These are phyloP conservation scores for Volucella inflata DNA, from an alignment of 2,888 invertebrate genomes.

Conservation along the genomic window DNA sequence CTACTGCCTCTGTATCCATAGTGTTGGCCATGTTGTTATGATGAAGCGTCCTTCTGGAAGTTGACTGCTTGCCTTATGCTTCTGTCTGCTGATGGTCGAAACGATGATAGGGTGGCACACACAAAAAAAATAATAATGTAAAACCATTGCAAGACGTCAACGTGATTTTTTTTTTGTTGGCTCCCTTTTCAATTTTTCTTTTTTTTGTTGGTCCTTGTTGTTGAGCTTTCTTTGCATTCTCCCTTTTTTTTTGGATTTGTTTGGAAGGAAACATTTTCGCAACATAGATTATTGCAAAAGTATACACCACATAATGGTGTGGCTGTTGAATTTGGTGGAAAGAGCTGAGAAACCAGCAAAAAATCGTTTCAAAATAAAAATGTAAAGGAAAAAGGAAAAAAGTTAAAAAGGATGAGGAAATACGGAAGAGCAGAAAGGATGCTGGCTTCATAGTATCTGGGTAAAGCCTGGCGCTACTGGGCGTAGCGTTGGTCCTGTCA, in stretches of 20 bases:
- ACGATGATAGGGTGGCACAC: constrained; percentile 28
- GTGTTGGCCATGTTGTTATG: constrained; percentile 30
- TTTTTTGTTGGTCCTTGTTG: constrained; percentile 30
- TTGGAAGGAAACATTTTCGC: constrained; percentile 34
- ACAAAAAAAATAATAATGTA: constrained; percentile 39
- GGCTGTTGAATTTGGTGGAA: constrained; percentile 38
- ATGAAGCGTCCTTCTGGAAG: constrained; percentile 58
- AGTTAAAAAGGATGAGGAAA: constrained; percentile 9
- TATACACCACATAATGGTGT: constrained; percentile 59
- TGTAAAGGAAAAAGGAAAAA: neutral
- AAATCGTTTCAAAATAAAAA: neutral
- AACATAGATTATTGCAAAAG: constrained; percentile 68
- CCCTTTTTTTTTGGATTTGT: neutral
- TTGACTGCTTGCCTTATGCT: constrained; percentile 64
- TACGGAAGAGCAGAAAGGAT: constrained; percentile 13
- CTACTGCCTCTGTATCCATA: neutral
- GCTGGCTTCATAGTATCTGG: neutral
- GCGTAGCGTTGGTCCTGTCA: neutral
- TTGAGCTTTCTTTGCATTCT: neutral
- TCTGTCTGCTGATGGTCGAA: constrained; percentile 39
- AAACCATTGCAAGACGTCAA: constrained; percentile 60
- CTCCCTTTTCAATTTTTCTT: constrained; percentile 1
- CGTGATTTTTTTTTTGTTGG: constrained; percentile 43
- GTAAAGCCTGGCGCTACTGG: neutral
- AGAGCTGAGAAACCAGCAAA: constrained; percentile 34